Conservation (phyloP, 2,113 vertebrate species). For the Oenanthe melanoleuca region DNA sequence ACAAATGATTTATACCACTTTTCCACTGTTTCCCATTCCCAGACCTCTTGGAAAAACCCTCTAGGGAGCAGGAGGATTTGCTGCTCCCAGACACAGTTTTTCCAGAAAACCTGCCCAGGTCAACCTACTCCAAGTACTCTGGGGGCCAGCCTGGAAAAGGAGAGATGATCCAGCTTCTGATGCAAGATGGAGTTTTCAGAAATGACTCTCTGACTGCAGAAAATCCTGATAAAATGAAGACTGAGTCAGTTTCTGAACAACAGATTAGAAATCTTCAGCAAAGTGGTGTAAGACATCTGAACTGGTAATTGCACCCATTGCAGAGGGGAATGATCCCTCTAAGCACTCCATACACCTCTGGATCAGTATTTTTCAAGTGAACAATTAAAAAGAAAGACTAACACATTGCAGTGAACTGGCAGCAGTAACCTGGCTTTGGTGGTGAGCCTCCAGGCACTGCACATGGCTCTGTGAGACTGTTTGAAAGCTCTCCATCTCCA, state of each 20-base stretch:
- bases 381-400: neutral
- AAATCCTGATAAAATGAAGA: neutral
- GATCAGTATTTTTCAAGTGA: neutral
- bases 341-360: neutral
- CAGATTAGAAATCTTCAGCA: neutral
- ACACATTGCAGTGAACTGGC: neutral
- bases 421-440: neutral
- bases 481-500: neutral
- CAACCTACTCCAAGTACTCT: fast-evolving
- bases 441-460: neutral
- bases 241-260: neutral
- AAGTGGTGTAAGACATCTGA: neutral
- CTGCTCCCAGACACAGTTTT: neutral
- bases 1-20: neutral
- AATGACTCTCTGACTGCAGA: neutral
- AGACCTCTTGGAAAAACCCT: neutral
- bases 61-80: neutral
- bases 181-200: neutral
- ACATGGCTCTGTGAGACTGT: fast-evolving
- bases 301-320: neutral
- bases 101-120: neutral
- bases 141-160: neutral
- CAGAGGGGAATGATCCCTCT: neutral
- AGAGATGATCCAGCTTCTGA: neutral
- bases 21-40: neutral